These are phyloP conservation scores for Apodemus sylvaticus DNA, from an alignment of 2,113 vertebrate genomes.

Conservation along the genomic window DNA sequence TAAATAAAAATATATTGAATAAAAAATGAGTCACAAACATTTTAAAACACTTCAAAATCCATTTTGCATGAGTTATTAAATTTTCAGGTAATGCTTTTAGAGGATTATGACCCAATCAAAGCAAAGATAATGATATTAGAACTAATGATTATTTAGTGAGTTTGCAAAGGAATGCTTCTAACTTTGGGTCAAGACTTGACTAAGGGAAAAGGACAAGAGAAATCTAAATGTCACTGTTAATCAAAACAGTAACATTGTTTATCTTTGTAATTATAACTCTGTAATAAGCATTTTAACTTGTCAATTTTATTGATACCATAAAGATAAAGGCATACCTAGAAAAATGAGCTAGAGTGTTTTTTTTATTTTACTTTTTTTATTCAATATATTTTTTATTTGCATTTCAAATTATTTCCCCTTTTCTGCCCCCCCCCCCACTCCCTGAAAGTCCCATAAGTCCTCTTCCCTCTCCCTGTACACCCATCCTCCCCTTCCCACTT, in stretches of 20 bases:
- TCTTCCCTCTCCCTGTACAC: too few relatives aligned
- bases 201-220: neutral
- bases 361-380: too few relatives aligned
- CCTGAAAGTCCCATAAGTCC: too few relatives aligned
- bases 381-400: too few relatives aligned
- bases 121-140: neutral
- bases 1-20: too few relatives aligned
- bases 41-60: neutral
- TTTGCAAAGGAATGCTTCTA: neutral
- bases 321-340: neutral
- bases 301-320: neutral
- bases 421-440: too few relatives aligned
- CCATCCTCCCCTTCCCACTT: too few relatives aligned
- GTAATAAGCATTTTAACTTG: slow-evolving; percentile 11
- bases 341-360: slow-evolving; percentile 16
- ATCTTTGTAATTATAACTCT: slow-evolving; percentile 31
- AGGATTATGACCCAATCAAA: neutral
- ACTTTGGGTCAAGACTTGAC: neutral
- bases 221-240: slow-evolving; percentile 50
- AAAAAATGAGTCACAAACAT: neutral
- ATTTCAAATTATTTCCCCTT: too few relatives aligned
- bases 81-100: neutral
- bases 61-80: slow-evolving; percentile 21
- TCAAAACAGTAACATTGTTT: neutral
- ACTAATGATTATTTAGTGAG: neutral